Evolutionary conservation across 2,113 vertebrate species (phyloP), one percentile per base, ranked within the genome.

Genomic region (Phyllopteryx taeniolatus): DNA sequence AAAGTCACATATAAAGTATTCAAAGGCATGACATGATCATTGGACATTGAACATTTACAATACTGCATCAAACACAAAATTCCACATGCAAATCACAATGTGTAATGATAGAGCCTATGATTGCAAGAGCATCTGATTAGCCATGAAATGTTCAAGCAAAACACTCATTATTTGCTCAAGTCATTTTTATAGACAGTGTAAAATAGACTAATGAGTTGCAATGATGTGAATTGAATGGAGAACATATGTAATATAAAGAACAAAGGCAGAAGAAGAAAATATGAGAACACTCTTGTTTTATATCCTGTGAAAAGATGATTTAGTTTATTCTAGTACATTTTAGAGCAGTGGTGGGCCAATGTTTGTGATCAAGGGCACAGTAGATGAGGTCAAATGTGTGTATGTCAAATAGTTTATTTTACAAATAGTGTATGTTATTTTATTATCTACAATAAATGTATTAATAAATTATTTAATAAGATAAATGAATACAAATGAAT

Each of bases 1-100:
- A 20, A 78, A 65, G 46, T 42, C 67, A 79, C 35, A 72, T 69
- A 57, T 15, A 84, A 73, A 75, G 46, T 20, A 5, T 19, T 64
- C 62, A 56, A 61, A 61, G 33, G 15, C 8, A n/a, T 15, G 59
- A 33, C 17, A 27, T 14, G 43, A 12, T 22, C n/a, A 66, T 66
- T 66, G 11, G n/a, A 66, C 31, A 17, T 33, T 60, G 27, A 7
- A 60, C 27, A 61, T 7, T 8, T 20, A 2, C 59, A 27, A 61
- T 33, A 19, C 33, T 17, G 17, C 33, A 62, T 39, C 42, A 44
- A 46, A 47, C 15, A 31, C 11, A 65, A 42, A 31, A 66, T 47
- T 47, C 20, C 64, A 66, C 44, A 66, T 66, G 44, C 22, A 66
- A 66, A 66, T 66, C 13, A 27, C n/a, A 47, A n/a, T 43, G 62